Percentiles rank a stretch among this genome's conserved stretches.
Evolutionary conservation across 2,888 invertebrate genomes (phyloP).

Genomic region (Gastrophysa polygoni): DNA sequence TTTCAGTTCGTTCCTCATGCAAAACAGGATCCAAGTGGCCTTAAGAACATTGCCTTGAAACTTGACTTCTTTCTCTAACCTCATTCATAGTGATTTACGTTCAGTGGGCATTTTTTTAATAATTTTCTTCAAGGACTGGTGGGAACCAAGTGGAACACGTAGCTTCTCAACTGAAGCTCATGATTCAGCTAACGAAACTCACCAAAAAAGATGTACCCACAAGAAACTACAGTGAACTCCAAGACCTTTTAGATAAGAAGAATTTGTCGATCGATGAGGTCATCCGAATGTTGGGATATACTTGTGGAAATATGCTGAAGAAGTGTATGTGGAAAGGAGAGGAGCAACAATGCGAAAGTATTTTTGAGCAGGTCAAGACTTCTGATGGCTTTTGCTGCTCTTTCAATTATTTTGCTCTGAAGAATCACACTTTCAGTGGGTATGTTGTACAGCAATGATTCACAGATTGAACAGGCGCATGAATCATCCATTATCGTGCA

Average conservation of each 20-base stretch:
- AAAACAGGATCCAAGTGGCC: neutral
- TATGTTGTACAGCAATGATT: slow-evolving; percentile 32
- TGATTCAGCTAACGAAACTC: slow-evolving; percentile 28
- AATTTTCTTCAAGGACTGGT: neutral
- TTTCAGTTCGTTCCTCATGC: neutral
- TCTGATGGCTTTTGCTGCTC: slow-evolving; percentile 64
- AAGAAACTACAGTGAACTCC: slow-evolving; percentile 29
- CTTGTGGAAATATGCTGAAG: slow-evolving; percentile 43
- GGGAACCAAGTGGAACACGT: neutral
- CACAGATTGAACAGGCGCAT: neutral
- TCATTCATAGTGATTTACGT: too few species aligned
- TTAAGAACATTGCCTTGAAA: too few species aligned
- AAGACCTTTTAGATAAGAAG: slow-evolving; percentile 39
- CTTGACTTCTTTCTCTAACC: too few species aligned
- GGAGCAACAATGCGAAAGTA: slow-evolving; percentile 43
- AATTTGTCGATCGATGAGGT: slow-evolving; percentile 30
- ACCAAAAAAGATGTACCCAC: slow-evolving; percentile 21
- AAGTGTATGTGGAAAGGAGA: slow-evolving; percentile 52
- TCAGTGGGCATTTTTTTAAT: neutral
- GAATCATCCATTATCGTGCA: neutral
- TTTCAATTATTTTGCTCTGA: slow-evolving; percentile 66
- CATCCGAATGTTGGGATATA: slow-evolving; percentile 36
- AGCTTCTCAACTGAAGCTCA: slow-evolving; percentile 8
- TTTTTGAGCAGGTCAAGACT: slow-evolving; percentile 48
- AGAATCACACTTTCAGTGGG: slow-evolving; percentile 48